Conservation (phyloP, 92 coral and sea anemone genomes). For the Bergia sp. region DNA sequence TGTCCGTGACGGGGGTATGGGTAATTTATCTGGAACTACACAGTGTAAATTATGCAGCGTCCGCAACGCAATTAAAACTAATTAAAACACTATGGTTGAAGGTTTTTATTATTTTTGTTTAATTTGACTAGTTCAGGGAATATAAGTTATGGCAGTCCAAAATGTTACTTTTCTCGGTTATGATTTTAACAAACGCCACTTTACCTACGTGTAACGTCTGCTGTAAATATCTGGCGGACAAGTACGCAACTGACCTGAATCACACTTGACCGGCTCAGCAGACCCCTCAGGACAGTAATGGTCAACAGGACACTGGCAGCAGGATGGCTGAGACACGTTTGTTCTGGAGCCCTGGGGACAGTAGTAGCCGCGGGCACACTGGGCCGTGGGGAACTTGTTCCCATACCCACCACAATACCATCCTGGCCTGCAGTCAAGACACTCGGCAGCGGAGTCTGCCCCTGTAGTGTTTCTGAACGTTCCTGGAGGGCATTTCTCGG, state of each 20-base stretch:
- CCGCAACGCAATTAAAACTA: no score
- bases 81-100: no score
- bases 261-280: conserved; percentile 79
- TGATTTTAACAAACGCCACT: no score
- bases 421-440: conserved; percentile 94
- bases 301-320: conserved; percentile 76
- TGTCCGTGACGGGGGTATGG: no score
- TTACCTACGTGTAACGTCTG: no score
- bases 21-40: no score
- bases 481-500: conserved; percentile 87
- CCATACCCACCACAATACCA: conserved; percentile 86
- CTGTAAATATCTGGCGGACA: neutral
- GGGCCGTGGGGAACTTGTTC: conserved; percentile 74
- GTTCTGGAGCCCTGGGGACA: conserved; percentile 90
- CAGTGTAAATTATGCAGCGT: no score
- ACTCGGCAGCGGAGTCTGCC: conserved; percentile 78
- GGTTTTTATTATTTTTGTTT: no score
- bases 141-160: no score
- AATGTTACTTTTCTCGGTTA: no score
- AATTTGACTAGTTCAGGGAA: no score
- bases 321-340: conserved; percentile 82
- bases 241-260: conserved; percentile 61
- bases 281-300: conserved; percentile 87
- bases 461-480: conserved; percentile 98
- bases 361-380: conserved; percentile 82